Evolutionary conservation across 2,113 vertebrate species (phyloP), one percentile per base, ranked within the genome.

Genomic region (Mobula hypostoma): DNA sequence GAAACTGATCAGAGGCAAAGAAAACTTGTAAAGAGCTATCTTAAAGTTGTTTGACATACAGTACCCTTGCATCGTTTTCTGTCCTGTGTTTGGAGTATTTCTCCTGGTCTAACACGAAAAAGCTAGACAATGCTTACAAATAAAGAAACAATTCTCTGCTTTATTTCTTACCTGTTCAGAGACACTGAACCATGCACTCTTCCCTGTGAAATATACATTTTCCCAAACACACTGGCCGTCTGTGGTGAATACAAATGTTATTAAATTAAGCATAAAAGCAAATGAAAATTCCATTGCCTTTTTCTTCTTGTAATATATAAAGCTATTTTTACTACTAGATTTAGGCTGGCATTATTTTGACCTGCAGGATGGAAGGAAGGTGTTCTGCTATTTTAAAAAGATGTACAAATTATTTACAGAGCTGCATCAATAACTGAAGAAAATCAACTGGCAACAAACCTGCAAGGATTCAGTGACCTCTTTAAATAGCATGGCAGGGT

Each of bases 81-180:
- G 36, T 2, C 5, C 29, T 48, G 68, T 29, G 40, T 40, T 56
- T 21, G 72, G 72, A 74, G 4, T 70, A 24, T 32, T 7, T 24
- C 9, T 92, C 1, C 7, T 68, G 17, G n/a, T 27, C n/a, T 70
- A 19, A 36, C 32, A 21, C 21, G 40, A 17, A 72, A 48, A 93
- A 48, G 36, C 32, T 74, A 40, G 90, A 21, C 11, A 12, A 21
- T 93, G 40, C 21, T 72, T 40, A 40, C 40, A 27, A 48, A 93
- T 21, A 72, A 74, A 93, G 11, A 76, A 90, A 90, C n/a, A 29
- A 68, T 66, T 1, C 9, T 63, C 83, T 72, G 17, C 6, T 48
- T 76, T 56, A 74, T 27, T 56, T 48, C 32, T 93, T 93, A 93
- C 91, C 91, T 93, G 17, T 27, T 76, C 36, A 93, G 66, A 93